A percentile compares a stretch with the other conserved stretches of the same genome.
Evolutionary conservation across 2,113 vertebrate genomes (phyloP).

Genomic region (Phocoena sinus): DNA sequence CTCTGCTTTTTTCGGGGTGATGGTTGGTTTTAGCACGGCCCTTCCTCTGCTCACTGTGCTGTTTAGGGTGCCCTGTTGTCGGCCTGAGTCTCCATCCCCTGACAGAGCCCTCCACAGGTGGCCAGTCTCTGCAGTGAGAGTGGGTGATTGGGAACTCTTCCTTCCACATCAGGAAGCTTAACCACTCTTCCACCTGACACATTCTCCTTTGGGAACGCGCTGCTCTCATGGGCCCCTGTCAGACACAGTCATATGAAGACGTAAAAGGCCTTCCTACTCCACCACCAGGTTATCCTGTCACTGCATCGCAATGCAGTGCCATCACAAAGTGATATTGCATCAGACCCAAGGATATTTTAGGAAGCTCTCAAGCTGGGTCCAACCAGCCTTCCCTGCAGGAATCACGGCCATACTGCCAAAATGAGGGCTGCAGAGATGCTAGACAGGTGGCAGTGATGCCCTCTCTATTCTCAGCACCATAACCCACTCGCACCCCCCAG

Average conservation of each 20-base stretch:
- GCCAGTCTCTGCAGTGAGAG: neutral
- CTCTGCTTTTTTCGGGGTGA: neutral
- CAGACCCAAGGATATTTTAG: conserved; percentile 71
- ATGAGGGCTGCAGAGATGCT: neutral
- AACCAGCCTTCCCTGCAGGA: conserved; percentile 31
- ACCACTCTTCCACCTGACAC: neutral
- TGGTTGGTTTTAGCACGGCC: neutral
- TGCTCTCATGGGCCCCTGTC: neutral
- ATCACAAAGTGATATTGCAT: conserved; percentile 62
- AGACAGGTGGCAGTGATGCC: conserved; percentile 44
- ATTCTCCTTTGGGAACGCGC: neutral
- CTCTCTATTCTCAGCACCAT: conserved; percentile 32
- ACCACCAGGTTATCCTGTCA: conserved; percentile 41
- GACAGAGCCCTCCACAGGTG: neutral
- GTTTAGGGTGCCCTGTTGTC: neutral
- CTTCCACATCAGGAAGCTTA: neutral
- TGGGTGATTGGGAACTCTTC: neutral
- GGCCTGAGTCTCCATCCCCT: neutral
- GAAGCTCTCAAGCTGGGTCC: conserved; percentile 60
- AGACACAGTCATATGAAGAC: neutral
- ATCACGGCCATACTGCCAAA: conserved; percentile 47
- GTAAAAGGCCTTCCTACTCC: neutral
- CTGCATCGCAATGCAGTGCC: conserved; percentile 58
- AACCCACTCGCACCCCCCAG: neutral
- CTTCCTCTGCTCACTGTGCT: neutral